Base-by-base conservation (phyloP, 2,888 invertebrate species). In the Lasius platythorax region DNA sequence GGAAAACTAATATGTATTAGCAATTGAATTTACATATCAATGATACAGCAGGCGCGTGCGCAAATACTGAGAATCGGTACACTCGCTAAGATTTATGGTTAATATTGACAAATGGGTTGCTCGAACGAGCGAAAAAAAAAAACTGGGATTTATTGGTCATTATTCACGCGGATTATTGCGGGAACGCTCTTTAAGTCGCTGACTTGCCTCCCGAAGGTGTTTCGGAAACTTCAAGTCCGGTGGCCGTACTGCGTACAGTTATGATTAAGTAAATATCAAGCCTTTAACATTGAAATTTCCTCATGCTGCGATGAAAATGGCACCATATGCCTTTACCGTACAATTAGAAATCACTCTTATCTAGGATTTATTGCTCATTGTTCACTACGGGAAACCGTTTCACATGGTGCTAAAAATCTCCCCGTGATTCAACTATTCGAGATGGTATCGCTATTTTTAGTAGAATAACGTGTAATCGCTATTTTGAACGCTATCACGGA, bases 1-100 rank as follows among this genome's bases (percentile, higher is more conserved):
- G 87, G 87, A 87, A 88, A 90, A 88, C 84, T 87, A 88, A 90
- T 90, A 84, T 74, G 90, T 75, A 88, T 89, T 87, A 90, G 87
- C 86, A 83, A 82, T 68, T 68, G 85, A 56, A 89, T 89, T 89
- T 90, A 85, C 89, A 89, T 90, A 86, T 90, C 85, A 89, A 90
- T 89, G 83, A 84, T 74, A 43, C 63, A 37, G 78, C 74, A 73
- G 50, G 67, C 67, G 53, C 79, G 78, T 70, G 53, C 63, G 70
- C 33, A 67, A 85, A 89, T 75, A 83, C 28, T 68, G 70, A 70
- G 72, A 79, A 86, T 88, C 84, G 75, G 46, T 58, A 82, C 61
- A 66, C 46, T 72, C 73, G 73, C 74, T 53, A 81, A 85, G 82
- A 87, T 85, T 90, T 81, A 72, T 30, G 70, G 83, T 83, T 84